Evolutionary conservation across 2,888 invertebrate species (phyloP).

Genomic region (Anodontia alba): DNA sequence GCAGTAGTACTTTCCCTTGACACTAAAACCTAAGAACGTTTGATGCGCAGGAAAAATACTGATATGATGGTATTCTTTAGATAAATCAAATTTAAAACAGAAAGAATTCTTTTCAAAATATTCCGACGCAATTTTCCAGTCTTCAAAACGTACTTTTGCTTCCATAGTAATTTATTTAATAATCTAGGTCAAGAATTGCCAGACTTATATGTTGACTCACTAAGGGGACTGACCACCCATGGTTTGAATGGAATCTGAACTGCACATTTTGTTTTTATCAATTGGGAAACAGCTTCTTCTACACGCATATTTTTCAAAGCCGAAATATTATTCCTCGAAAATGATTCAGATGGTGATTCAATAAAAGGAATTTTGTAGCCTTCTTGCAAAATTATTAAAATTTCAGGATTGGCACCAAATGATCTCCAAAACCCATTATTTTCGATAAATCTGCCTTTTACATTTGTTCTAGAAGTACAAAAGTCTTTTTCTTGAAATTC

Average conservation of each 20-base stretch:
- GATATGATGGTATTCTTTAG: conserved; percentile 38
- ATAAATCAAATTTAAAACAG: conserved; percentile 41
- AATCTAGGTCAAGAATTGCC: conserved; percentile 18
- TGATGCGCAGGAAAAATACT: conserved; percentile 22
- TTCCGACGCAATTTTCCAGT: conserved; percentile 43
- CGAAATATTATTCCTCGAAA: conserved; percentile 12
- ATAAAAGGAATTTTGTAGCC: conserved; percentile 18
- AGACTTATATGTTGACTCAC: neutral
- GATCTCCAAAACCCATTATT: neutral
- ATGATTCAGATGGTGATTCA: neutral
- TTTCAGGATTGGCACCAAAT: neutral
- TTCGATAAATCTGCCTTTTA: neutral
- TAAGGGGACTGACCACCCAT: conserved; percentile 13
- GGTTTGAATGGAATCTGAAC: conserved; percentile 12
- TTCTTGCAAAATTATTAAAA: neutral
- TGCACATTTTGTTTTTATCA: neutral
- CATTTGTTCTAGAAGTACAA: neutral
- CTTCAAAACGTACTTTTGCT: conserved; percentile 46
- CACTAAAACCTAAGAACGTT: conserved; percentile 35
- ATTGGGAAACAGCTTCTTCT: neutral
- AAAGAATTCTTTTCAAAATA: conserved; percentile 40
- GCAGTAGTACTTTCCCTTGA: conserved; percentile 32
- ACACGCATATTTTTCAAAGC: conserved; percentile 13
- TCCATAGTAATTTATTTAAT: conserved; percentile 33
- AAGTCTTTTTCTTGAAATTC: neutral